Conservation (phyloP, 2,888 invertebrate species). For the Petrolisthes cinctipes region DNA sequence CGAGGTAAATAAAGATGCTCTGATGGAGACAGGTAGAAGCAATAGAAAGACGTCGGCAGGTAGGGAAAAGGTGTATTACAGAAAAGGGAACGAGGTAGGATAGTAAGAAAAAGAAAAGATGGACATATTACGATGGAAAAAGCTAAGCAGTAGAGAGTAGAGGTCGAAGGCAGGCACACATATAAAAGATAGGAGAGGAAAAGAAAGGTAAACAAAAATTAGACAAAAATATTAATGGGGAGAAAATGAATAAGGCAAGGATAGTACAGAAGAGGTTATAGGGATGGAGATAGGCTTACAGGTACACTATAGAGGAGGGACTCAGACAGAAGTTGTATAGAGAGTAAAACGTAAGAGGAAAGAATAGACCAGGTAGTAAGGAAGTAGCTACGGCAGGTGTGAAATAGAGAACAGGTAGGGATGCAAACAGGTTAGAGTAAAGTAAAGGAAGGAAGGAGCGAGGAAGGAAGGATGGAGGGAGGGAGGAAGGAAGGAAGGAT, state of each 20-base stretch:
- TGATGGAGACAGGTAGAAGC: no score
- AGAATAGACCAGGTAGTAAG: background rate
- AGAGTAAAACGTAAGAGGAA: background rate
- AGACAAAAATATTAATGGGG: background rate
- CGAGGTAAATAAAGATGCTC: no score
- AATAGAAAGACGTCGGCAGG: no score
- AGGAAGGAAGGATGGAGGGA: background rate
- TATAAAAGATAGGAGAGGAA: background rate
- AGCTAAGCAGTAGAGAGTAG: background rate
- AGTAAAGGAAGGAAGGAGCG: background rate
- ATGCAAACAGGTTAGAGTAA: background rate
- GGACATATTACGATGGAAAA: no score
- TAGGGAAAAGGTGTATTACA: no score
- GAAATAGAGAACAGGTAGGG: background rate
- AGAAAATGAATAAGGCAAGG: background rate
- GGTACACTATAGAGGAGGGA: background rate
- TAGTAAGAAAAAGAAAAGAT: no score
- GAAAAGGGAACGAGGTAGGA: no score
- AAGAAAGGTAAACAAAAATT: background rate
- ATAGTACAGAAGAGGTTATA: no score
- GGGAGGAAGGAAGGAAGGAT: background rate
- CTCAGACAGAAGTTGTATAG: background rate
- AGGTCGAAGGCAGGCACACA: background rate
- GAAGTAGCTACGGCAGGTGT: background rate
- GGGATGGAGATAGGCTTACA: no score